phyloP scores from a whole-genome alignment of 2,888 invertebrate species.

The Drosophila borealis region DNA sequence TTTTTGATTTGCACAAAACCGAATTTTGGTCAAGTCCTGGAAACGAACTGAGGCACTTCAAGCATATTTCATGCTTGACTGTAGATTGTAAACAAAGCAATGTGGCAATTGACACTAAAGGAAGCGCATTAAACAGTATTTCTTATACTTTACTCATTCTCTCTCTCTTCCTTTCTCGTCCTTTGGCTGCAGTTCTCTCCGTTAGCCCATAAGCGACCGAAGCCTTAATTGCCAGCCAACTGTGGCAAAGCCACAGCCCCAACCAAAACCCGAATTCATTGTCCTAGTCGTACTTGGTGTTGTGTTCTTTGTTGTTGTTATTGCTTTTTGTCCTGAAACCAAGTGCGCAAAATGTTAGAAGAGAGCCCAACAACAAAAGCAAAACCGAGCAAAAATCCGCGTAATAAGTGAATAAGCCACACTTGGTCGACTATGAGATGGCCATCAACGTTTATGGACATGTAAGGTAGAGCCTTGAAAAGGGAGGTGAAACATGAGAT shows the following conservation, averaged over 20 bases:
- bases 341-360: conserved; percentile 39
- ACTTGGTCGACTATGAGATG: conserved; percentile 17
- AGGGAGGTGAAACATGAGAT: no score
- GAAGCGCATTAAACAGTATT: conserved; percentile 46
- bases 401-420: conserved; percentile 19
- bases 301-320: not conserved
- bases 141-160: not conserved
- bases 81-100: conserved; percentile 50
- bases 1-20: conserved; percentile 28
- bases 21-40: conserved; percentile 10
- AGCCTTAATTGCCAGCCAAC: conserved; percentile 64
- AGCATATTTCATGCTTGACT: conserved; percentile 66
- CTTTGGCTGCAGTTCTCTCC: no score
- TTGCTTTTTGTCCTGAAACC: conserved; percentile 10
- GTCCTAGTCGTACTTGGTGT: conserved; percentile 20
- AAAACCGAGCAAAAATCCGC: conserved; percentile 31
- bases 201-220: not conserved
- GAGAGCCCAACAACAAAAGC: conserved; percentile 41
- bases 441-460: not conserved
- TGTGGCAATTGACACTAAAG: conserved; percentile 55
- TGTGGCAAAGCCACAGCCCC: conserved; percentile 31
- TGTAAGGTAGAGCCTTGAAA: no score
- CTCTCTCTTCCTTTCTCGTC: not conserved
- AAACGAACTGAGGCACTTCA: conserved; percentile 32
- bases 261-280: conserved; percentile 26